Percentiles rank a stretch among this genome's conserved stretches.
phyloP scores from a whole-genome alignment of 92 coral and sea anemone genomes.

The Muricea muricata region DNA sequence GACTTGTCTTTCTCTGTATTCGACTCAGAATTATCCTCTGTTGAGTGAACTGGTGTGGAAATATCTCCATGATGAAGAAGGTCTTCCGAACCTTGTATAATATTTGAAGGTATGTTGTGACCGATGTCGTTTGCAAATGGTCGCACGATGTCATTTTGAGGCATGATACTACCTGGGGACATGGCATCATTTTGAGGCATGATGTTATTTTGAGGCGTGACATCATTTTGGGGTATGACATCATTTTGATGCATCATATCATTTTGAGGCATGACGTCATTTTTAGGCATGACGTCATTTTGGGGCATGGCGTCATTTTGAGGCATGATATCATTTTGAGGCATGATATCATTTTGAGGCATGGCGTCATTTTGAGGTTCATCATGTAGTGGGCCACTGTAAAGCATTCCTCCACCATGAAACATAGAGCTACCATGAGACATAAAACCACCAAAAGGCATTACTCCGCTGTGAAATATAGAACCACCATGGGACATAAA shows the following conservation, averaged over 20 bases:
- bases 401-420: too few species aligned
- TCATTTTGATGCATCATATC: not conserved
- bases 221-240: not conserved
- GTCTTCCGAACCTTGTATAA: not conserved
- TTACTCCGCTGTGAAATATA: too few species aligned
- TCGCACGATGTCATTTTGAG: not conserved
- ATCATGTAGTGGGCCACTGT: conserved; percentile 9
- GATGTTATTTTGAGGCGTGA: not conserved
- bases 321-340: not conserved
- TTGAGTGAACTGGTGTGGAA: not conserved
- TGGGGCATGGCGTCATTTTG: not conserved
- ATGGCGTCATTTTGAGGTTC: not conserved
- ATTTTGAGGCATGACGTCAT: not conserved
- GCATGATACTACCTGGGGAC: not conserved
- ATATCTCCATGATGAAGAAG: not conserved
- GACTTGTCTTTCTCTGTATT: not conserved
- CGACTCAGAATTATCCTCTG: not conserved
- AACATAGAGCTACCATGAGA: too few species aligned
- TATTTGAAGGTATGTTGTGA: not conserved
- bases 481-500: too few species aligned
- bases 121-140: not conserved
- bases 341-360: not conserved
- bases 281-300: not conserved
- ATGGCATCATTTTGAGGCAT: not conserved
- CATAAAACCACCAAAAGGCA: conserved; percentile 22